These are phyloP conservation scores for Pygocentrus nattereri DNA, from an alignment of 2,797 vertebrate genomes.

Conservation along the genomic window DNA sequence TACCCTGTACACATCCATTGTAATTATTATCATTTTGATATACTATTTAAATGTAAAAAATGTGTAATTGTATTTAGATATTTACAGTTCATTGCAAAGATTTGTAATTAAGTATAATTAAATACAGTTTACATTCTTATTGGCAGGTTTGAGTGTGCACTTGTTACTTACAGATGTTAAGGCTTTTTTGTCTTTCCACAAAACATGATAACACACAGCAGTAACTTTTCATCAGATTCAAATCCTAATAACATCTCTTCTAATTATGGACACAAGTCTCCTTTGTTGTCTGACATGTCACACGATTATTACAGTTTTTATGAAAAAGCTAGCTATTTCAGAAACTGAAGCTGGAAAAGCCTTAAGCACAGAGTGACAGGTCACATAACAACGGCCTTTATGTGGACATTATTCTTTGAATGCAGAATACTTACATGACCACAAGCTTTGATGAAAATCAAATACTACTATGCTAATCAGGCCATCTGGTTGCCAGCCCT, in stretches of 20 bases:
- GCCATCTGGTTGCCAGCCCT: slow-evolving; percentile 54
- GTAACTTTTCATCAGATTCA: too few relatives aligned
- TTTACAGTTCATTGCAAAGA: too few relatives aligned
- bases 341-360: slow-evolving; percentile 9
- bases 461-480: slow-evolving; percentile 56
- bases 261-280: background rate
- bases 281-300: background rate
- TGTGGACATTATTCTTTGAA: slow-evolving; percentile 41
- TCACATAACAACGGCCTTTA: slow-evolving; percentile 39
- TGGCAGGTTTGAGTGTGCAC: too few relatives aligned
- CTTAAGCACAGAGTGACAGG: slow-evolving; percentile 29
- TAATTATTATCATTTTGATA: too few relatives aligned
- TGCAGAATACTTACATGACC: slow-evolving; percentile 45
- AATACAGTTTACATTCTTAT: too few relatives aligned
- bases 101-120: too few relatives aligned
- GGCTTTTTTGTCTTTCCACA: too few relatives aligned
- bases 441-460: slow-evolving; percentile 56
- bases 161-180: too few relatives aligned
- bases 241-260: background rate
- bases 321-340: background rate
- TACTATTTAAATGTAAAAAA: too few relatives aligned
- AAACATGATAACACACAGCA: too few relatives aligned
- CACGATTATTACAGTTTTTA: slow-evolving; percentile 6
- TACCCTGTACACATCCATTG: background rate
- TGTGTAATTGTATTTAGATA: too few relatives aligned